phyloP scores from a whole-genome alignment of 2,797 vertebrate genomes.

The Esox lucius region DNA sequence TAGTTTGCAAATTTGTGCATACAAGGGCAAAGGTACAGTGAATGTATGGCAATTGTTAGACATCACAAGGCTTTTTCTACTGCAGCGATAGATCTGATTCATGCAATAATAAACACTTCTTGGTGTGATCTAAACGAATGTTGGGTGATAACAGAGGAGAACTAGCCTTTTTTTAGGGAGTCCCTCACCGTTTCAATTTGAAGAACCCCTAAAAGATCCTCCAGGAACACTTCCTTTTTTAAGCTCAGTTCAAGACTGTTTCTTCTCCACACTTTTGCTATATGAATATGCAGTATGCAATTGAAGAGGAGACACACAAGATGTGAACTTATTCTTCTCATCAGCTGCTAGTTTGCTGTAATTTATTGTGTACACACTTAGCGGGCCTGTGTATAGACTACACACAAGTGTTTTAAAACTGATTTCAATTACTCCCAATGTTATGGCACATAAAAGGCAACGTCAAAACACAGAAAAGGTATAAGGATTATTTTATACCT shows the following conservation, averaged over 20 bases:
- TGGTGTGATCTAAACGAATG: slow-evolving; percentile 64
- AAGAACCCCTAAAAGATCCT: too few relatives aligned
- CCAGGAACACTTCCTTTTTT: too few relatives aligned
- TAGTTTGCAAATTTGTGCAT: neutral
- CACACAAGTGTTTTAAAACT: too few relatives aligned
- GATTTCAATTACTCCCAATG: too few relatives aligned
- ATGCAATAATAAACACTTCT: slow-evolving; percentile 43
- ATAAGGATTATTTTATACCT: too few relatives aligned
- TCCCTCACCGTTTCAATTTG: too few relatives aligned
- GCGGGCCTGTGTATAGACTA: neutral
- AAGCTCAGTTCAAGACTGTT: neutral
- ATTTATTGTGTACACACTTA: neutral
- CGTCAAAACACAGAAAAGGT: too few relatives aligned
- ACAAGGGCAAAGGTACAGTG: too few relatives aligned
- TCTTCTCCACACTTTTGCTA: neutral
- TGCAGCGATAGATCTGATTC: too few relatives aligned
- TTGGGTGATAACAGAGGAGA: slow-evolving; percentile 72
- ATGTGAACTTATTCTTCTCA: neutral
- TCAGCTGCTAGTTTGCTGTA: neutral
- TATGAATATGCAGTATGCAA: neutral
- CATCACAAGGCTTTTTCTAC: too few relatives aligned
- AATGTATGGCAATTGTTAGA: too few relatives aligned
- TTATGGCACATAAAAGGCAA: too few relatives aligned
- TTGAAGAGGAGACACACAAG: neutral
- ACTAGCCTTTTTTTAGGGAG: slow-evolving; percentile 29